Conservation (phyloP, 2,888 invertebrate genomes). For the Melieria crassipennis region DNA sequence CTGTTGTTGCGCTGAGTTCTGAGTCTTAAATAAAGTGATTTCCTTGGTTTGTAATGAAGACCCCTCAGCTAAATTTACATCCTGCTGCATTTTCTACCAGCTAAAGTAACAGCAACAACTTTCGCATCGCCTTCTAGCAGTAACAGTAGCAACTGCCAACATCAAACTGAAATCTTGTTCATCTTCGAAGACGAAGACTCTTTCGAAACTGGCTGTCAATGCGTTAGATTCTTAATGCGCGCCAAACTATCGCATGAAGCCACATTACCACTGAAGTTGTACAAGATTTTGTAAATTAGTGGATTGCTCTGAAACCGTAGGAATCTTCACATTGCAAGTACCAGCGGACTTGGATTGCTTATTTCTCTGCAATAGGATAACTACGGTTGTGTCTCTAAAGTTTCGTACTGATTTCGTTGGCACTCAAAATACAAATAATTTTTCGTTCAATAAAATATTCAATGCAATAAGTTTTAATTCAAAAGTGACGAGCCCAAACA, state of each 20-base stretch:
- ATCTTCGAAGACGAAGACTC: slow-evolving; percentile 26
- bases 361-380: background rate
- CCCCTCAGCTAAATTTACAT: no score
- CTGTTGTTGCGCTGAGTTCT: no score
- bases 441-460: slow-evolving; percentile 7
- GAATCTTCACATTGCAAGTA: slow-evolving; percentile 19
- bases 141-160: slow-evolving; percentile 14
- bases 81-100: no score
- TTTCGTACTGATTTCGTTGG: background rate
- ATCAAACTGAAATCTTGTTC: slow-evolving; percentile 29
- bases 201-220: background rate
- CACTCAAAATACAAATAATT: background rate
- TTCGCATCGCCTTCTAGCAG: slow-evolving; percentile 12
- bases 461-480: background rate
- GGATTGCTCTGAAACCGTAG: slow-evolving; percentile 28
- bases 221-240: background rate
- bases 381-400: background rate
- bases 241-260: no score
- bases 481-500: no score
- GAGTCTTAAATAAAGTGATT: no score
- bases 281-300: slow-evolving; percentile 35
- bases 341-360: background rate
- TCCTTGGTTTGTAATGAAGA: no score
- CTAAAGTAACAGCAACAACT: background rate
- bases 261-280: slow-evolving; percentile 3